Conservation (phyloP, 2,113 vertebrate genomes). For the Ibidorhyncha struthersii region DNA sequence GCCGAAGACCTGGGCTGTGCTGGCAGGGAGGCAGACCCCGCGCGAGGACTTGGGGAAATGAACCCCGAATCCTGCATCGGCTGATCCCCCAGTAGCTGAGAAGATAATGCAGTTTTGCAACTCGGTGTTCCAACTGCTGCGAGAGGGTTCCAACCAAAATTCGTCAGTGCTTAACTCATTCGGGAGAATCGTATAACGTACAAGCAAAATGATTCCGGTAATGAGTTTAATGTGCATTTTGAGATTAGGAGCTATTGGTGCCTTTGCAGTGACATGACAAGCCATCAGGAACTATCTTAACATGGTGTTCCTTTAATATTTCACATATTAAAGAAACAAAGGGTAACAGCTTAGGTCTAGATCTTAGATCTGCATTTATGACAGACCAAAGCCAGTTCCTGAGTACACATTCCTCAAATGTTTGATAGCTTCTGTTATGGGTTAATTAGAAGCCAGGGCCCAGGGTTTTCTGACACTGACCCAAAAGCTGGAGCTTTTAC, state of each 20-base stretch:
- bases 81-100: fast-evolving
- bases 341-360: background rate
- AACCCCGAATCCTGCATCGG: fast-evolving
- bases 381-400: background rate
- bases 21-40: fast-evolving
- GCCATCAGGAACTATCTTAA: background rate
- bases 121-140: fast-evolving
- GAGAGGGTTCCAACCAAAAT: too few species aligned
- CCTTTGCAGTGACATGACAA: background rate
- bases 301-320: background rate
- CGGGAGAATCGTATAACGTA: fast-evolving
- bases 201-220: background rate
- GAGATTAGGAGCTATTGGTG: background rate
- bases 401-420: background rate
- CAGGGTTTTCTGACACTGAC: background rate
- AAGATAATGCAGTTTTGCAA: fast-evolving
- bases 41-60: background rate
- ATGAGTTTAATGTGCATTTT: background rate
- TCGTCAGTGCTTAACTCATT: fast-evolving
- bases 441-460: background rate
- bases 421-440: fast-evolving
- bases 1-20: fast-evolving
- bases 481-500: background rate
- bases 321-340: background rate
- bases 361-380: fast-evolving